Conservation (phyloP, 1,140 invertebrate species). For the Drosophila takahashii region DNA sequence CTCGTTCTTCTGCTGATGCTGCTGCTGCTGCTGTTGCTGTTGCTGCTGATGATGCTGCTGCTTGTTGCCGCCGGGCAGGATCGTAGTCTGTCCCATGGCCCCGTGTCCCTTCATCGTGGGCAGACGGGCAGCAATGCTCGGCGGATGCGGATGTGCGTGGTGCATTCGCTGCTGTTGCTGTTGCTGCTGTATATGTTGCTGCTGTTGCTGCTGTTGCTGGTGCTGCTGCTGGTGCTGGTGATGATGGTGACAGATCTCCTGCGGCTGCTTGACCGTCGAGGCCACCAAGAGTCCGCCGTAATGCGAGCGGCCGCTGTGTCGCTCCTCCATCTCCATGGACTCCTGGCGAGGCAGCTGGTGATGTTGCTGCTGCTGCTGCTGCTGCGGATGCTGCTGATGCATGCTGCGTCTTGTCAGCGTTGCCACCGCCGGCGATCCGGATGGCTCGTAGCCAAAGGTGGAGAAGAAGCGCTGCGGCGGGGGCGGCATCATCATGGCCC, state of each 20-base stretch:
- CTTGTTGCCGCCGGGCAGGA: constrained; percentile 38
- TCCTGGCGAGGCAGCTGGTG: constrained; percentile 50
- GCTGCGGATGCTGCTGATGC: constrained; percentile 69
- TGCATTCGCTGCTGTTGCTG: constrained; percentile 43
- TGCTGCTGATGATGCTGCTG: constrained; percentile 17
- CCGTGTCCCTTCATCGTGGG: constrained; percentile 85
- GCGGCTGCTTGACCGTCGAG: constrained; percentile 48
- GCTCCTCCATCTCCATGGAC: constrained; percentile 53
- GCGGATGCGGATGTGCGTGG: constrained; percentile 62
- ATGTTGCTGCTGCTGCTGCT: constrained; percentile 62
- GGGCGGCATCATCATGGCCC: constrained; percentile 51
- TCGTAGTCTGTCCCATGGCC: constrained; percentile 34
- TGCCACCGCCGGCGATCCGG: constrained; percentile 52
- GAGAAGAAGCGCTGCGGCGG: constrained; percentile 77
- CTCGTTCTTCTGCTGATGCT: constrained; percentile 65
- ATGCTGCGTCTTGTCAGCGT: constrained; percentile 69
- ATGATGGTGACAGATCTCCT: constrained; percentile 80
- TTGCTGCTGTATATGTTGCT: constrained; percentile 40
- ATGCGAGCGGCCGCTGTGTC: constrained; percentile 55
- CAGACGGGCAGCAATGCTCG: constrained; percentile 41
- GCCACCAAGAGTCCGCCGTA: constrained; percentile 67
- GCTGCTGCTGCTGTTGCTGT: constrained; percentile 45
- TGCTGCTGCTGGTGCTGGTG: constrained; percentile 78
- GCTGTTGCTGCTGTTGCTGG: constrained; percentile 48
- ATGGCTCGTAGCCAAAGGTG: constrained; percentile 82